Conservation (phyloP, 1,140 invertebrate genomes). For the Eupristina koningsbergeri region DNA sequence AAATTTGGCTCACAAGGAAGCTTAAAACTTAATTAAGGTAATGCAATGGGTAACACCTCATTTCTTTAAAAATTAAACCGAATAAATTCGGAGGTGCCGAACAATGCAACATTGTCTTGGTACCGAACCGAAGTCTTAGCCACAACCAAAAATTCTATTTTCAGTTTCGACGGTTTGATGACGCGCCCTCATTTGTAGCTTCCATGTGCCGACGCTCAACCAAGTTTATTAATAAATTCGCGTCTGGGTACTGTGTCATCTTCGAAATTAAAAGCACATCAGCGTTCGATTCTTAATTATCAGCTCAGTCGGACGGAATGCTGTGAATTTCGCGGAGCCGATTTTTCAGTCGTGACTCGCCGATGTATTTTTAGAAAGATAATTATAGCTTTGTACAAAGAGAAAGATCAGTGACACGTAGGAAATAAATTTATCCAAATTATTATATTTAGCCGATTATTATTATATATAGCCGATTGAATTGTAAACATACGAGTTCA, state of each 20-base stretch:
- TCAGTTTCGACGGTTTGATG: background rate
- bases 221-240: conserved; percentile 26
- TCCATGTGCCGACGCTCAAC: background rate
- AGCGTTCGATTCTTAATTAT: conserved; percentile 13
- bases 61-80: too few species aligned
- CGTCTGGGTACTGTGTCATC: background rate
- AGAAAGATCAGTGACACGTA: background rate
- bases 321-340: too few species aligned
- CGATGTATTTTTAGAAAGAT: background rate
- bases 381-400: background rate
- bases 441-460: background rate
- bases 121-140: background rate
- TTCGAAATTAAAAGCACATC: conserved; percentile 7
- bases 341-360: background rate
- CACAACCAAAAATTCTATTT: conserved; percentile 14
- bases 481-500: too few species aligned
- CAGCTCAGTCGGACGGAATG: background rate
- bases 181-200: background rate
- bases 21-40: background rate
- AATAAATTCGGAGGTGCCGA: background rate
- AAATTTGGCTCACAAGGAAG: background rate
- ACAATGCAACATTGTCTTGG: background rate
- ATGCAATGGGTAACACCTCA: too few species aligned
- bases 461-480: background rate
- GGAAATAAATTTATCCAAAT: background rate